A percentile compares a stretch with the other conserved stretches of the same genome.
Evolutionary conservation across 1,140 invertebrate genomes (phyloP).

Genomic region (Stenopsyche tienmushanensis): DNA sequence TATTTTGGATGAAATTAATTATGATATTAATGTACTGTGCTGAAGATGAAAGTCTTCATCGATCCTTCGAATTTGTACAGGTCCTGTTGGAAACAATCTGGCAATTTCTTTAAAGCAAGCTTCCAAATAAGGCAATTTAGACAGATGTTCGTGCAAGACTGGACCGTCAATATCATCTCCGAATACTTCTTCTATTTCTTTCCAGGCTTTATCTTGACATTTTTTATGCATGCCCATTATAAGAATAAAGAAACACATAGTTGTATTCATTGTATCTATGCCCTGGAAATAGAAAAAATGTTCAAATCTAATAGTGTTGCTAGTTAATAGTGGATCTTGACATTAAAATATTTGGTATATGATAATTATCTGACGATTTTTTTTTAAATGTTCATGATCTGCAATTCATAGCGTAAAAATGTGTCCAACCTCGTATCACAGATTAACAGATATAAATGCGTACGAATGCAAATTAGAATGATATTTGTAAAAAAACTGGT

Average conservation of each 20-base stretch:
- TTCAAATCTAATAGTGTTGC: too few relatives aligned
- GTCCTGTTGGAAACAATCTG: conserved; percentile 9
- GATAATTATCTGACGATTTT: too few relatives aligned
- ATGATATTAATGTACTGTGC: too few relatives aligned
- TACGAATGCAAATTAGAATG: too few relatives aligned
- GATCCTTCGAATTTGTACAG: neutral
- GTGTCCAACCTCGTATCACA: too few relatives aligned
- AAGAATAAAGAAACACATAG: conserved; percentile 3
- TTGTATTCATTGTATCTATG: neutral
- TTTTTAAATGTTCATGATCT: too few relatives aligned
- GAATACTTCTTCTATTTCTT: conserved; percentile 9
- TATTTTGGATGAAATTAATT: too few relatives aligned
- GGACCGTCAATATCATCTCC: neutral
- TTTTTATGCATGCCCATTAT: conserved; percentile 12
- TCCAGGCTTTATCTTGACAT: neutral
- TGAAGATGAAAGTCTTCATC: neutral
- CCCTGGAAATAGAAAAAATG: conserved; percentile 10
- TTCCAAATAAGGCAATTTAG: neutral
- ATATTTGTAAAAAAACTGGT: too few relatives aligned
- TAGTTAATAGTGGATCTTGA: too few relatives aligned
- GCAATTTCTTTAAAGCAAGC: conserved; percentile 1
- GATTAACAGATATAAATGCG: too few relatives aligned
- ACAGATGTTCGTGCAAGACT: neutral
- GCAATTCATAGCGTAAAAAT: too few relatives aligned
- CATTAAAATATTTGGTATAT: too few relatives aligned